Base-by-base conservation (phyloP, 1,140 invertebrate genomes). In the Whitmania pigra region DNA sequence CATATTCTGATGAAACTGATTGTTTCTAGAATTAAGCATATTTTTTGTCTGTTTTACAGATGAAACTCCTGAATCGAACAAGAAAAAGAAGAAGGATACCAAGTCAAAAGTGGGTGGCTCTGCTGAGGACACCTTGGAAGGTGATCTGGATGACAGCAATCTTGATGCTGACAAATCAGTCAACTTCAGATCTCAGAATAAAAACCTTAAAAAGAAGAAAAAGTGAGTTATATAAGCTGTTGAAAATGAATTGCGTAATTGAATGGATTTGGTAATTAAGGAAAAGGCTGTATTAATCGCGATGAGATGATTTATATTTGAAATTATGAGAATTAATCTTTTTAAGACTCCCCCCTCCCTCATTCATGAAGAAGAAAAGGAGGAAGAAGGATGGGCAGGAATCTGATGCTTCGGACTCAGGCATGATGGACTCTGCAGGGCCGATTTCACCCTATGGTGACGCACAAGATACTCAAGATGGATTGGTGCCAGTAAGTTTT, bases 301-400 rank as follows among this genome's bases (percentile, higher is more conserved):
- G 2, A 36, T 3, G 6, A 6, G 2, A 3, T 36, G 2, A 18
- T 63, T 63, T 31, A 63, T 7, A 2, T 7, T 63, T 63, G 22
- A 11, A 63, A 0, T 49, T 49, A 49, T 11, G 15, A 57, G 25
- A 57, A 57, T 25, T 6, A 63, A 31, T 63, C 9, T n/a, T 25
- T 63, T 63, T n/a, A 13, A 63, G 22, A 53, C 81, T 80, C 72
- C 78, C 80, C 31, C 76, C 79, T 60, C 77, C 83, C n/a, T 80
- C 81, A 72, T 82, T 84, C 67, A 63, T 80, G 69, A 71, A 71
- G 27, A 80, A 78, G 70, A 81, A 79, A 67, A 81, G 81, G 69
- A 80, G 79, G 71, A 84, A 83, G 75, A 80, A 81, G 72, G 85
- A 85, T n/a, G 89, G 90, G 81, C 88, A 88, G 27, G 90, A 90